Percentiles rank a stretch among this genome's conserved stretches.
Evolutionary conservation across 2,888 invertebrate species (phyloP).

Genomic region (Callyntrura guangdongensis): DNA sequence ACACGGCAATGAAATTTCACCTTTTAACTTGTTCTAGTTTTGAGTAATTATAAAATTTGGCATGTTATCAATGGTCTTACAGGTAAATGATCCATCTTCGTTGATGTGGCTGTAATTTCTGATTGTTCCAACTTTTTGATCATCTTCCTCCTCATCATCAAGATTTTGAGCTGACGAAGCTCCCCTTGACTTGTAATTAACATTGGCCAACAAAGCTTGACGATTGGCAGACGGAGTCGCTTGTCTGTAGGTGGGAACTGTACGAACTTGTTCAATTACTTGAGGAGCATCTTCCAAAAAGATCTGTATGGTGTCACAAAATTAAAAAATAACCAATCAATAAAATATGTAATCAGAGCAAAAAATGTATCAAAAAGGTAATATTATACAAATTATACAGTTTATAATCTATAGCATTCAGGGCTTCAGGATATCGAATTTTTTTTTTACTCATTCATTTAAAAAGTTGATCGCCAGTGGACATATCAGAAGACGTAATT

Average conservation of each 20-base stretch:
- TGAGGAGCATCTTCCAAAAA: slow-evolving; percentile 80
- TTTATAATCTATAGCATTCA: not conserved
- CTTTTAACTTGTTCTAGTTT: not conserved
- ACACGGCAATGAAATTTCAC: not conserved
- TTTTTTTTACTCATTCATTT: too few species aligned
- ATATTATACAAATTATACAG: not conserved
- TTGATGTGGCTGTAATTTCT: slow-evolving; percentile 94
- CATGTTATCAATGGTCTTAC: not conserved
- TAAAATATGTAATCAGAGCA: not conserved
- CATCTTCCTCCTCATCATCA: slow-evolving; percentile 81
- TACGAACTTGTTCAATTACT: slow-evolving; percentile 82
- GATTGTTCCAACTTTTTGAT: slow-evolving; percentile 90
- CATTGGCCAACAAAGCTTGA: slow-evolving; percentile 81
- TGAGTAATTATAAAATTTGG: not conserved
- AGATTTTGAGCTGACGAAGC: slow-evolving; percentile 35
- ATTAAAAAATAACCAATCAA: not conserved
- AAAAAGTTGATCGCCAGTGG: too few species aligned
- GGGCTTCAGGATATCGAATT: too few species aligned
- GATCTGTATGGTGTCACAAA: slow-evolving; percentile 63
- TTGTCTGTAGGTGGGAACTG: slow-evolving; percentile 83
- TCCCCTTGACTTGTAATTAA: slow-evolving; percentile 81
- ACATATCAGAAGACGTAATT: too few species aligned
- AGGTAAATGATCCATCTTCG: slow-evolving; percentile 94
- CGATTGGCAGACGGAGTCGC: slow-evolving; percentile 81
- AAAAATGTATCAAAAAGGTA: not conserved